phyloP scores from a whole-genome alignment of 1,140 invertebrate species.

The Heliconius melpomene region DNA sequence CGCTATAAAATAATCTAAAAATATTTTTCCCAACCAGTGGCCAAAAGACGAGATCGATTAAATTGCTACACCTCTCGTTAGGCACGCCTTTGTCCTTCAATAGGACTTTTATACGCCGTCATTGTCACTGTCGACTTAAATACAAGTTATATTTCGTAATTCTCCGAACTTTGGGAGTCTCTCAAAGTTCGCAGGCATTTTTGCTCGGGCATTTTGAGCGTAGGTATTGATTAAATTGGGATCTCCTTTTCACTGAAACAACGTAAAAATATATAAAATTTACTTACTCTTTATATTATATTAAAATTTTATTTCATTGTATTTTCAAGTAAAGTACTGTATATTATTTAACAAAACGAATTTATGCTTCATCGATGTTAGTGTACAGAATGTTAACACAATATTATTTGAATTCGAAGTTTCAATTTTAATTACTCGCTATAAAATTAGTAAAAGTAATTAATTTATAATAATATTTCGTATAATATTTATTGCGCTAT shows the following conservation, averaged over 20 bases:
- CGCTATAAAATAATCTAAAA: background rate
- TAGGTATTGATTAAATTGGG: background rate
- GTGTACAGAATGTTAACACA: background rate
- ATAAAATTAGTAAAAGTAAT: background rate
- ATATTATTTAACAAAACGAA: background rate
- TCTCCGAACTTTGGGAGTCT: background rate
- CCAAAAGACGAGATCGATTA: slow-evolving; percentile 9
- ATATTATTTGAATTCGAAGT: background rate
- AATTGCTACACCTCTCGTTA: background rate
- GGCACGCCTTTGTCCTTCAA: slow-evolving; percentile 1
- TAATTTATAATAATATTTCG: background rate
- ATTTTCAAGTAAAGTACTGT: background rate
- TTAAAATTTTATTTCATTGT: too few species aligned
- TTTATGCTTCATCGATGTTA: background rate
- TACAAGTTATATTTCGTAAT: slow-evolving; percentile 1
- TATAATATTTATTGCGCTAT: background rate
- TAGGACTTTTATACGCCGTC: background rate
- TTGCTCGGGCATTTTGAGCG: background rate
- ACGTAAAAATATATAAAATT: background rate
- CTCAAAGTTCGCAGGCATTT: background rate
- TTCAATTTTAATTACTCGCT: background rate
- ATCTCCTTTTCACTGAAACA: background rate
- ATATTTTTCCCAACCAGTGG: background rate
- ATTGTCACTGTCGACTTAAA: slow-evolving; percentile 8
- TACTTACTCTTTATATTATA: too few species aligned